Evolutionary conservation across 2,888 invertebrate species (phyloP), one percentile per base, ranked within the genome.

Genomic region (Melolontha melolontha): DNA sequence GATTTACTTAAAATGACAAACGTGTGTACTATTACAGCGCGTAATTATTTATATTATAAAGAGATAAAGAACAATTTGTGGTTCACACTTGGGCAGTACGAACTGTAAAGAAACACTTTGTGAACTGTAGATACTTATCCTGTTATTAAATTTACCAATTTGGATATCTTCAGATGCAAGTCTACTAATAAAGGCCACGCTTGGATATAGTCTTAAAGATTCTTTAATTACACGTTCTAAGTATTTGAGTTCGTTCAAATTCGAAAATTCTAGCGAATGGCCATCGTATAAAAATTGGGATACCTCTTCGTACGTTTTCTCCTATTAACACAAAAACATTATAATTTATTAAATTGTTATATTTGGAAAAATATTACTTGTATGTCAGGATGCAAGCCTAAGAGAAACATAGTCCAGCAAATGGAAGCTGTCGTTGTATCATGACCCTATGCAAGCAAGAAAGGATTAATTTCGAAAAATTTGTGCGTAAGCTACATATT

Each of bases 401-500:
- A 64, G 27, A 77, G 62, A 57, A 75, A 75, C 42, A 78, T 63
- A n/a, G 72, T 71, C 67, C 77, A 78, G n/a, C 76, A 75, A 34
- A 77, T 71, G 2, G 75, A 71, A 4, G 72, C 74, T 12, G 75
- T 74, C 11, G 75, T 77, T 11, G 78, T 78, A 62, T 78, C 77
- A 64, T 78, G 78, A 6, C 77, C 78, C 78, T 78, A 52, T 29
- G 34, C 4, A 55, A 59, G 8, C 29, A 8, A 52, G 10, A 40
- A 22, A 22, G 10, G 5, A 11, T 52, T 22, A 49, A 44, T 42
- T 6, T 17, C 22, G 11, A 41, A 22, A 17, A 14, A 40, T 42
- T 34, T 42, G 11, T 50, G 8, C 12, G 6, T 29, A 12, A 40
- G 11, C n/a, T 29, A 29, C 12, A 49, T 10, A 8, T 44, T 72